A percentile compares a stretch with the other conserved stretches of the same genome.
These are phyloP conservation scores for Microdon myrmicae DNA, from an alignment of 2,888 invertebrate species.

Conservation along the genomic window DNA sequence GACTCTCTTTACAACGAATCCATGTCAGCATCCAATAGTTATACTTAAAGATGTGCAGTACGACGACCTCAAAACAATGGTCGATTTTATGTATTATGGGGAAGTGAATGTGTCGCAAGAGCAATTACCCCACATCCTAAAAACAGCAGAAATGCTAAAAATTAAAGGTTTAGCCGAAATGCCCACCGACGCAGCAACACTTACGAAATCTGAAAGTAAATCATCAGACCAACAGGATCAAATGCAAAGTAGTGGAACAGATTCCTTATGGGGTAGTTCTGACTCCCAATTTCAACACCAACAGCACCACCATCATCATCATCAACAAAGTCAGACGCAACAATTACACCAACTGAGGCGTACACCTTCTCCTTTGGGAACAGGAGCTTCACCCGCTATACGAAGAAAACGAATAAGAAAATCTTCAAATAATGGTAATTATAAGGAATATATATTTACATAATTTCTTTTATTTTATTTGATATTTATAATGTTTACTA, in stretches of 20 bases:
- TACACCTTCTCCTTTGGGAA: constrained; percentile 68
- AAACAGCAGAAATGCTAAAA: constrained; percentile 88
- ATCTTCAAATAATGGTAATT: constrained; percentile 71
- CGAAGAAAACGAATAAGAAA: constrained; percentile 72
- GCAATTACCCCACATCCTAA: constrained; percentile 80
- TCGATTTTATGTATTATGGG: constrained; percentile 93
- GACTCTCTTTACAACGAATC: constrained; percentile 85
- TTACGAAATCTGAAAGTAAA: constrained; percentile 77
- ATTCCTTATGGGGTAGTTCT: constrained; percentile 69
- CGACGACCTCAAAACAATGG: constrained; percentile 85
- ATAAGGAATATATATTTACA: constrained; percentile 7
- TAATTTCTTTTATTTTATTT: background rate
- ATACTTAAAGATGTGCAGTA: constrained; percentile 90
- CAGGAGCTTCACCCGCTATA: constrained; percentile 76
- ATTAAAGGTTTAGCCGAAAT: constrained; percentile 90
- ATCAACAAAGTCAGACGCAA: constrained; percentile 70
- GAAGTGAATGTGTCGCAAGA: constrained; percentile 92
- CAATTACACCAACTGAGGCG: constrained; percentile 71
- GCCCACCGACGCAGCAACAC: constrained; percentile 80
- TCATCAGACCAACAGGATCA: constrained; percentile 68
- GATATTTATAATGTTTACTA: constrained; percentile 22
- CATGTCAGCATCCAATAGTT: constrained; percentile 89
- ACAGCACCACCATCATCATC: constrained; percentile 73
- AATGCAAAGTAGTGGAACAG: constrained; percentile 64
- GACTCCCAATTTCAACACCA: constrained; percentile 70